Base-by-base conservation (phyloP, 1,140 invertebrate species). In the Drosophila paulistorum region DNA sequence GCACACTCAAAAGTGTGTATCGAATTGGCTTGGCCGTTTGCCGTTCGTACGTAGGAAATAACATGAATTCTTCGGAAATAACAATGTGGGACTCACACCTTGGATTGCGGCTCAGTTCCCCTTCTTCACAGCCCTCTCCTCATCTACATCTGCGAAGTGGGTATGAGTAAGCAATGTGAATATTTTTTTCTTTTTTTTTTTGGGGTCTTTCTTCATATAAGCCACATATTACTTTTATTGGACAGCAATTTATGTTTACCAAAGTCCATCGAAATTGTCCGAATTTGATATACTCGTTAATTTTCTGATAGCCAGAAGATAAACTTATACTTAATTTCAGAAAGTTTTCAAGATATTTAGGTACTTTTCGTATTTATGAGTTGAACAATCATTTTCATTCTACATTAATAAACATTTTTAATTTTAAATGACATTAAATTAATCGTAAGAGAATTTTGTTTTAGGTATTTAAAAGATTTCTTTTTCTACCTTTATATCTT, bases 31-130 rank as follows among this genome's bases (percentile, higher is more conserved):
- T 51, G 45, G 45, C 45, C 45, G 45, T 51, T 51, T 51, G 45
- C 17, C 45, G 45, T 51, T 23, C 17, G 45, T 64, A 65, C 54
- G 64, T 68, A 45, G 64, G 60, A 79, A 65, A 79, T 65, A 74
- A 74, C 35, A 68, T 33, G 45, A 73, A 64, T 75, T 70, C 62
- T 42, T 75, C 59, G 63, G 51, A 80, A 80, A 80, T 67, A 26
- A 55, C 20, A 48, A 55, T 51, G 74, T 77, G 74, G 67, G 74
- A 37, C 42, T 69, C 4, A 7, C 6, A 9, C 11, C 23, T 13
- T 63, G 20, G 9, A 14, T 51, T 37, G 4, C 1, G 41, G 30
- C n/a, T 26, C 17, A 9, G 9, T 39, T 39, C 37, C 11, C 37
- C 37, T 4, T 4, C 11, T 13, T 39, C 3, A 30, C 7, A 30